Base-by-base conservation (phyloP, 2,797 vertebrate species). In the Centropyge bicolor region DNA sequence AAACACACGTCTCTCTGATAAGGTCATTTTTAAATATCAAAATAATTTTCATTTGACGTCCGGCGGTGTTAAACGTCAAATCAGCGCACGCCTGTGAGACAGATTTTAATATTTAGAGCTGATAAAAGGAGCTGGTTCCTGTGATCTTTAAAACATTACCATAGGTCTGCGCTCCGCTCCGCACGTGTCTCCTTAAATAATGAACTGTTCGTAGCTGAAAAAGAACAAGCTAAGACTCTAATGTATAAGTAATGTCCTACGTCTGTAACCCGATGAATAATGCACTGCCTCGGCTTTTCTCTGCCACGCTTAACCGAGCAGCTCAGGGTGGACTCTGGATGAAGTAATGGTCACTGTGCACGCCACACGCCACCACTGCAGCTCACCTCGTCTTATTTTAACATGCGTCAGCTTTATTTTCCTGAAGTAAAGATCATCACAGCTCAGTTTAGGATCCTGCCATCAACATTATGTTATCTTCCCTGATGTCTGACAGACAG, bases 171-270 rank as follows among this genome's bases (percentile, higher is more conserved):
- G 67, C 76, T 48, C 84, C 61, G 74, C 78, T 81, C 86, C 76
- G 87, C 74, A 67, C 92, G 91, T 92, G 91, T 92, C 89, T 83
- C 36, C 86, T 85, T 94, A 80, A 94, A 94, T 93, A 92, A 93
- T 94, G 70, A 62, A 94, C 87, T 56, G 19, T 80, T 78, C 40
- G 24, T 36, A 63, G 81, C 83, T 76, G 78, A 91, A 93, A 89
- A 90, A 91, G 89, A 91, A 89, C 88, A 86, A 88, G 88, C 86
- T 87, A 69, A 85, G 90, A 80, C 85, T 84, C 61, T 89, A 72
- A 93, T 93, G 87, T 90, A 89, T 94, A 92, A 94, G 86, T 92
- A 85, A 93, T 93, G 89, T 45, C 24, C 69, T 67, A 87, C 52
- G 83, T 79, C 92, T 92, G 91, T 87, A 90, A 79, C 40, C 1